Base-by-base conservation (phyloP, 1,140 invertebrate genomes). In the Aradophagus sp. region DNA sequence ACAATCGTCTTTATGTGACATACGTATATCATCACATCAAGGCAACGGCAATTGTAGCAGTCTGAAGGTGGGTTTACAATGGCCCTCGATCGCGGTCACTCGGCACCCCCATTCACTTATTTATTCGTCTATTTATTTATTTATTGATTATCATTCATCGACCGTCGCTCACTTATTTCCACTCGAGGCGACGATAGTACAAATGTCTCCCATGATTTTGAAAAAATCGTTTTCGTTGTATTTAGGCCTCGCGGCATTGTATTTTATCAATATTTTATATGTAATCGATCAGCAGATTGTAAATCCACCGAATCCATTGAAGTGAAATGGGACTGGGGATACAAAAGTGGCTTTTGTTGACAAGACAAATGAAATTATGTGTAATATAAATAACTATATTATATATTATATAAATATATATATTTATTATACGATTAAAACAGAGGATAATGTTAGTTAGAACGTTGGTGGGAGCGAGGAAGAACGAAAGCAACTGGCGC, bases 341-440 rank as follows among this genome's bases (percentile, higher is more conserved):
- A 59, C 58, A 62, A 47, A 77, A 73, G 67, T 72, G 69, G 62
- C 68, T 74, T 75, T 69, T 77, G 61, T 69, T 73, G 63, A 69
- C 70, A 39, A 52, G 77, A 72, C 45, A 78, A 84, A 80, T 70
- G 31, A 79, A 83, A 79, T 81, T 77, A 80, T 74, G 72, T 79
- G 77, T 73, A 82, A 75, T 80, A 82, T 81, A 81, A 75, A 75
- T 84, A 84, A 83, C 71, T 71, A 81, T 81, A 80, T 76, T 77
- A 76, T 80, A 80, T 59, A 59, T 58, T 76, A 76, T 59, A 76
- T 66, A 78, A 77, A 79, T 77, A 76, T 77, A 82, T 81, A 78
- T 82, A 83, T 84, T 80, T 83, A 83, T 82, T 82, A 83, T 81
- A 84, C 80, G 68, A 84, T 78, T 63, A 76, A 77, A 77, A 74